phyloP scores from a whole-genome alignment of 1,140 invertebrate genomes.

The Ceratoteleas bidentatus region DNA sequence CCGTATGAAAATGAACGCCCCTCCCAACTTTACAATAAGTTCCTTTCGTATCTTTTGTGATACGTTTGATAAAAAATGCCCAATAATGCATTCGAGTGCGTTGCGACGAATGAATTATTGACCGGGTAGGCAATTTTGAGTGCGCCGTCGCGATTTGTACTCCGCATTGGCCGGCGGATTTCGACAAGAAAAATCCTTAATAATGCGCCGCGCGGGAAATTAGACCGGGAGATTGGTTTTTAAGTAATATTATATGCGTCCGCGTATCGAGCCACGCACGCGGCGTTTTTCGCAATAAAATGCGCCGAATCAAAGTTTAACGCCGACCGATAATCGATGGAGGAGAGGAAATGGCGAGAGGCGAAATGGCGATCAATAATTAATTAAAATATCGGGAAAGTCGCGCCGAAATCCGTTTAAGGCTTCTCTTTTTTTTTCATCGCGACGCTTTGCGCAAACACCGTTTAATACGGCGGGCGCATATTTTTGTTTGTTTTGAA shows the following conservation, averaged over 20 bases:
- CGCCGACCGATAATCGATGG: neutral
- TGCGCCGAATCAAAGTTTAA: neutral
- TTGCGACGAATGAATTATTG: too few relatives aligned
- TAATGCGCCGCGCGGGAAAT: neutral
- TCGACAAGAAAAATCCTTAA: slow-evolving; percentile 2
- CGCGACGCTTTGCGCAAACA: neutral
- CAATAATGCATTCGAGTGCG: too few relatives aligned
- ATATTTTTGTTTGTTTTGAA: neutral
- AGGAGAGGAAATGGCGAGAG: neutral
- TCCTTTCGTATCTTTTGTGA: too few relatives aligned
- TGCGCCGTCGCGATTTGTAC: neutral
- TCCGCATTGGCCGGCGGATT: neutral
- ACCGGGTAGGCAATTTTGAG: too few relatives aligned
- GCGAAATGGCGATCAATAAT: neutral
- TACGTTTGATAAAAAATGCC: too few relatives aligned
- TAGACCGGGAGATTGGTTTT: neutral
- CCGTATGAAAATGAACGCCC: too few relatives aligned
- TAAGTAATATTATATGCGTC: neutral
- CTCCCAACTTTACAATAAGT: too few relatives aligned
- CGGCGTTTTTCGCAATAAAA: neutral
- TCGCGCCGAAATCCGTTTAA: too few relatives aligned
- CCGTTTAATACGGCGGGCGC: neutral
- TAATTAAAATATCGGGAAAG: neutral
- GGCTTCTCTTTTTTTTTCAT: too few relatives aligned
- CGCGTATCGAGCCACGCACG: neutral